Base-by-base conservation (phyloP, 2,888 invertebrate genomes). In the Diaphora mendica region DNA sequence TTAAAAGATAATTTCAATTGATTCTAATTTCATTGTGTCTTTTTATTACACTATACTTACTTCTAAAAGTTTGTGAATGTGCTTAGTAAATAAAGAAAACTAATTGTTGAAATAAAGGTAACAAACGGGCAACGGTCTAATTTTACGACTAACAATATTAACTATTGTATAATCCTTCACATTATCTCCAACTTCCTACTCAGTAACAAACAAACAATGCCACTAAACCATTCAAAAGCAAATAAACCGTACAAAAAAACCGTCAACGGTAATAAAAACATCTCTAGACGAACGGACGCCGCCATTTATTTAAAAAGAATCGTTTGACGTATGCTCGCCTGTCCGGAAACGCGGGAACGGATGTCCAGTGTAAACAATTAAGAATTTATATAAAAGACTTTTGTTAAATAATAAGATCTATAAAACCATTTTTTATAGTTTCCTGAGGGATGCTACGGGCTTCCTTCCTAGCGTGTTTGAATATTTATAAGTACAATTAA, bases 321-420 rank as follows among this genome's bases (percentile, higher is more conserved):
- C 72, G 77, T 78, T 69, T 75, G 82, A 72, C 66, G 68, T 78
- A 82, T 79, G 82, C 80, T 80, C 74, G 78, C 79, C 77, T 79
- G 81, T 79, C 82, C 82, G 85, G 85, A 85, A 85, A 85, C 83
- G 75, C 73, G 78, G 71, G 65, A 39, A 82, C 91, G 92, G 92
- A 92, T 90, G 90, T 87, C 87, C 86, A 89, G 88, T 88, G 90
- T 91, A 91, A 91, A 90, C 88, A 87, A 80, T 79, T 70, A 72
- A 73, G 78, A 70, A 69, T 71, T 68, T 81, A 85, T 83, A 79
- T 83, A 78, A 80, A 79, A 79, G 80, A 83, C 80, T 76, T 79
- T 80, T 83, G 79, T 83, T 80, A 82, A 79, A 75, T 85, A 86
- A 85, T 83, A 84, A 84, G 72, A 74, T 78, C 44, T 82, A 82